Evolutionary conservation across 1,140 invertebrate genomes (phyloP), one percentile per base, ranked within the genome.

Genomic region (Mya arenaria): DNA sequence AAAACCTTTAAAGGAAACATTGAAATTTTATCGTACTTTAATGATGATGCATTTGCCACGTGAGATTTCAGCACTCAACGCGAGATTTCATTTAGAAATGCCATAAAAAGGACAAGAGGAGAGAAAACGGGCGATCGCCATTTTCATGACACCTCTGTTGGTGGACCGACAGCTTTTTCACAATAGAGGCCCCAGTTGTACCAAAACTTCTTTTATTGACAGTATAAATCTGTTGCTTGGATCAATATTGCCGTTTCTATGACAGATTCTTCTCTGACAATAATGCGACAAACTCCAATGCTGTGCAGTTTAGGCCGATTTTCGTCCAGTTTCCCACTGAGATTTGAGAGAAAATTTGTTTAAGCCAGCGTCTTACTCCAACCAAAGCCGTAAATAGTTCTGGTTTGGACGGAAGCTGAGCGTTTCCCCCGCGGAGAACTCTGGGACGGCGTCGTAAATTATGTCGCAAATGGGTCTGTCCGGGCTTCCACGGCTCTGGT

Each of bases 341-440:
- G 44, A 72, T 19, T 52, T 72, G 69, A 4, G 48, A 72, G 41
- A 32, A 72, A 55, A 72, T 13, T 72, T 13, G 44, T 72, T 72
- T n/a, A 13, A n/a, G 28, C 23, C 39, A 1, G 10, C 17, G 8
- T 55, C 37, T 55, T 28, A 36, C 17, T 25, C 55, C 37, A 55
- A 25, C 34, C n/a, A 56, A 72, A 72, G 44, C 69, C 30, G 69
- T 72, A 62, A 62, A 30, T 55, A 72, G 55, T 34, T 56, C 69
- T 55, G 55, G 56, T 72, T 44, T 44, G 55, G 55, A 72, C 55
- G 52, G 69, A 72, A 58, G 30, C 1, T 13, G 52, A 23, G 10
- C 34, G 19, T 44, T 30, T 34, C 25, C 55, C 69, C 69, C 69
- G 52, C 34, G 34, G 69, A 72, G 69, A 72, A 72, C 56, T 72